phyloP scores from a whole-genome alignment of 2,888 invertebrate species.

The Hypena proboscidalis region DNA sequence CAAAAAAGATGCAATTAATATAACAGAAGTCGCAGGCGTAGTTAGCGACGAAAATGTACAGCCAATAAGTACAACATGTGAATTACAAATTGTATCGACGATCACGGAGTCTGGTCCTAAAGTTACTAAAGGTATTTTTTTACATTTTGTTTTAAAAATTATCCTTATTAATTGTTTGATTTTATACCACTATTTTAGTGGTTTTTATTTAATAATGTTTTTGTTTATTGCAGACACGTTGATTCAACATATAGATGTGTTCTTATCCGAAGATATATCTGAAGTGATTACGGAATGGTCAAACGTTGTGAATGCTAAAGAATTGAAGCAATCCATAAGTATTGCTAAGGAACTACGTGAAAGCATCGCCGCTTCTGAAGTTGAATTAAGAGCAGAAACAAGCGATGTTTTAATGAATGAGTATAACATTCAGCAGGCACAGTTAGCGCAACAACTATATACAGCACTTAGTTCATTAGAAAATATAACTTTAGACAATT shows the following conservation, averaged over 20 bases:
- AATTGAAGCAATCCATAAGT: conserved; percentile 45
- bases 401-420: conserved; percentile 21
- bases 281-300: conserved; percentile 47
- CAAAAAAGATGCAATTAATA: conserved; percentile 5
- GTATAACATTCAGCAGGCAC: conserved; percentile 26
- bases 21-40: conserved; percentile 2
- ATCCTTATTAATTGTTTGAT: no score
- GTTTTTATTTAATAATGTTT: neutral
- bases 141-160: neutral
- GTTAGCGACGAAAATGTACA: conserved; percentile 15
- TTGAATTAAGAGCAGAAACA: conserved; percentile 24
- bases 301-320: conserved; percentile 33
- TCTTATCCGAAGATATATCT: conserved; percentile 48
- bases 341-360: conserved; percentile 54
- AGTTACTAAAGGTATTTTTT: conserved; percentile 22
- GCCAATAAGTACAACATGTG: conserved; percentile 8
- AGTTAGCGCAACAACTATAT: conserved; percentile 41
- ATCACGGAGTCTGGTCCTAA: conserved; percentile 13
- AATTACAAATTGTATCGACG: conserved; percentile 9
- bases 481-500: conserved; percentile 34
- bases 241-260: conserved; percentile 54
- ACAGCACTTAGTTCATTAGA: conserved; percentile 39
- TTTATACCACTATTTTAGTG: no score
- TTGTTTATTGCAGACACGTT: conserved; percentile 43
- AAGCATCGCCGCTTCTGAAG: conserved; percentile 34